phyloP scores from a whole-genome alignment of 1,140 invertebrate genomes.

The Argopecten irradians region DNA sequence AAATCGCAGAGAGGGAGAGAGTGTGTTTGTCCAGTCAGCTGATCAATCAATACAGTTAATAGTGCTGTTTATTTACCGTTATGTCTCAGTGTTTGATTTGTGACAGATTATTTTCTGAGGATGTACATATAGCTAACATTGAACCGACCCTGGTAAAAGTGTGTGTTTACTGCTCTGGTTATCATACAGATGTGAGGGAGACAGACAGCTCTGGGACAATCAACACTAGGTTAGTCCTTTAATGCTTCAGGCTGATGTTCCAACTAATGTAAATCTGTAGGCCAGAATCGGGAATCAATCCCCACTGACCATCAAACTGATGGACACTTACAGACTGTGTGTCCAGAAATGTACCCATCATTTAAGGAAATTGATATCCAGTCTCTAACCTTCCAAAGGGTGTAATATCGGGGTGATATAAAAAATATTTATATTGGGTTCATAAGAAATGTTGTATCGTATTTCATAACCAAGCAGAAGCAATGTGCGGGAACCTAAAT shows the following conservation, averaged over 20 bases:
- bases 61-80: background rate
- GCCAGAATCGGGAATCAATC: background rate
- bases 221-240: background rate
- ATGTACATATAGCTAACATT: background rate
- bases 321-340: background rate
- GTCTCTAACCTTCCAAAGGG: background rate
- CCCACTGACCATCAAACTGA: background rate
- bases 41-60: background rate
- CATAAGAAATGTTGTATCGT: too few species aligned
- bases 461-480: too few species aligned
- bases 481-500: too few species aligned
- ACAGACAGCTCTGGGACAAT: background rate
- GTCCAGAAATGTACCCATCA: background rate
- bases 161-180: background rate
- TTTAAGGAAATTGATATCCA: background rate
- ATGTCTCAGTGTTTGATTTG: background rate
- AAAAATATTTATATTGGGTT: too few species aligned
- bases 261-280: background rate
- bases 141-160: background rate
- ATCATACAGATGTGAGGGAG: background rate
- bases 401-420: background rate
- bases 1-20: too few species aligned
- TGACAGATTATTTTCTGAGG: background rate
- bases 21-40: background rate
- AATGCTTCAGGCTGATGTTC: background rate